Percentiles rank a stretch among this genome's conserved stretches.
Conservation (phyloP, 2,888 invertebrate genomes). For the Deroplatys truncata region DNA sequence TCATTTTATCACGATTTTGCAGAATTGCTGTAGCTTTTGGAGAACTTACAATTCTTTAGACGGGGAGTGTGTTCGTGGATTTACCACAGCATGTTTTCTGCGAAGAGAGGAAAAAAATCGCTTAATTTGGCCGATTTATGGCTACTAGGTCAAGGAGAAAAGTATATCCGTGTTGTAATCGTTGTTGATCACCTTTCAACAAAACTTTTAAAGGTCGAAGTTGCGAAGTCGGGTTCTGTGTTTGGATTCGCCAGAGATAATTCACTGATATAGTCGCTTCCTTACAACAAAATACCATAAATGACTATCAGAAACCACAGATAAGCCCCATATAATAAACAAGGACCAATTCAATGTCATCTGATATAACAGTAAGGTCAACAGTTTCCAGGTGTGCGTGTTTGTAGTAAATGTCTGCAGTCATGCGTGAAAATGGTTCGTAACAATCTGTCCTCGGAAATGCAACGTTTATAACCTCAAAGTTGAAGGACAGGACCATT, state of each 20-base stretch:
- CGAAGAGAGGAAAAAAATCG: background rate
- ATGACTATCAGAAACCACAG: background rate
- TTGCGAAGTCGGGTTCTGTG: background rate
- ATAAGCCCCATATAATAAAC: background rate
- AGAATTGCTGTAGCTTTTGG: too few relatives aligned
- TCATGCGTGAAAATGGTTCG: background rate
- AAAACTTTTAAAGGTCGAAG: background rate
- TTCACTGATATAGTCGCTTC: background rate
- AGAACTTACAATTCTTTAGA: too few relatives aligned
- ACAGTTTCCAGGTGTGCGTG: background rate
- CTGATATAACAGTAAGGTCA: background rate
- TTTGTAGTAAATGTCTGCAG: background rate
- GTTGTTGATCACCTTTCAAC: background rate
- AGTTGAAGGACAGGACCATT: background rate
- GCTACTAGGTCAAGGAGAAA: background rate
- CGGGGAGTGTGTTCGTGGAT: too few relatives aligned
- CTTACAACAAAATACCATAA: background rate
- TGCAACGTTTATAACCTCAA: background rate
- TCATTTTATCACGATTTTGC: too few relatives aligned
- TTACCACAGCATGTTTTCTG: background rate
- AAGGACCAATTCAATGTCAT: background rate
- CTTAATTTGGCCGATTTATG: background rate
- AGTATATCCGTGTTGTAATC: background rate
- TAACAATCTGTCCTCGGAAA: background rate
- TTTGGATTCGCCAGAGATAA: background rate